These are phyloP conservation scores for Zaprionus tsacasi DNA, from an alignment of 1,140 invertebrate genomes.

Conservation along the genomic window DNA sequence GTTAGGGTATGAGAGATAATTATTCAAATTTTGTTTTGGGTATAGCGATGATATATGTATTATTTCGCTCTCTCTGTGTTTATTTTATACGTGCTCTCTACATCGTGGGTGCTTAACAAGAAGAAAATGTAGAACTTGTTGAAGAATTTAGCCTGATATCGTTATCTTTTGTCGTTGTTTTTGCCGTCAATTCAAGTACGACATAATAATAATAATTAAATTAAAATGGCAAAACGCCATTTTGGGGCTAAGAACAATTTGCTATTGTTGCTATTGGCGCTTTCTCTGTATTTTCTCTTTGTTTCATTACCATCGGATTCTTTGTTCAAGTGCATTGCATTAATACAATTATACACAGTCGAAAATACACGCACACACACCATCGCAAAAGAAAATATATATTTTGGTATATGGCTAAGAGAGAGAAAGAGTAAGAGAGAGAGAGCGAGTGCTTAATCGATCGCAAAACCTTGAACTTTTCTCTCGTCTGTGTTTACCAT, in stretches of 20 bases:
- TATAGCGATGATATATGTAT: too few species aligned
- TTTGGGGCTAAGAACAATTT: slow-evolving; percentile 19
- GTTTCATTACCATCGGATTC: slow-evolving; percentile 20
- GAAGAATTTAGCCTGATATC: not conserved
- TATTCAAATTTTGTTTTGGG: too few species aligned
- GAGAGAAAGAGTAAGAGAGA: slow-evolving; percentile 5
- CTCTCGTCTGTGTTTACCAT: slow-evolving; percentile 29
- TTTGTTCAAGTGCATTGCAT: slow-evolving; percentile 47
- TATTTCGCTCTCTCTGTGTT: not conserved
- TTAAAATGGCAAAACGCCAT: slow-evolving; percentile 38
- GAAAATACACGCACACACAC: slow-evolving; percentile 8
- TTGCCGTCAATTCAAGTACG: slow-evolving; percentile 13
- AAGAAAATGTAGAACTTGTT: not conserved
- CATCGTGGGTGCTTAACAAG: not conserved
- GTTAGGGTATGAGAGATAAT: not conserved
- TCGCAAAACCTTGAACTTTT: slow-evolving; percentile 47
- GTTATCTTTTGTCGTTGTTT: slow-evolving; percentile 16
- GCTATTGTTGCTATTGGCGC: slow-evolving; percentile 27
- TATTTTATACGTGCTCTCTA: not conserved
- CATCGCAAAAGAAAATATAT: slow-evolving; percentile 13
- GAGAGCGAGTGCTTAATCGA: slow-evolving; percentile 33
- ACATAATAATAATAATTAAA: slow-evolving; percentile 23
- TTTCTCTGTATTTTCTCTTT: slow-evolving; percentile 29
- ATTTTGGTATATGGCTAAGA: not conserved
- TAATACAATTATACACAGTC: slow-evolving; percentile 13